Percentiles rank a stretch among this genome's conserved stretches.
Conservation (phyloP, 1,140 invertebrate species). For the Drosophila subobscura region DNA sequence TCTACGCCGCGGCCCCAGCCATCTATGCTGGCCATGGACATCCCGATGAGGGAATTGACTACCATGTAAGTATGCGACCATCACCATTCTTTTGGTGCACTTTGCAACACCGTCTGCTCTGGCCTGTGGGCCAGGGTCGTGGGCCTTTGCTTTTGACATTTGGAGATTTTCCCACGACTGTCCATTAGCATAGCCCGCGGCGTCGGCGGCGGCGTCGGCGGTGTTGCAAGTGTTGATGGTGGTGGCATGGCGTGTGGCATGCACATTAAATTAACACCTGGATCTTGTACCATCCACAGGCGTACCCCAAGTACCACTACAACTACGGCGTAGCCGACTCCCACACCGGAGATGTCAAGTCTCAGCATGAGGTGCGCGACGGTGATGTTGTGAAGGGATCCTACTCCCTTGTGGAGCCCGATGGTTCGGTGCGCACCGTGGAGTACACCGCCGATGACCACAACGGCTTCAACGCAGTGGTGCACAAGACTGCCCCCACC, state of each 20-base stretch:
- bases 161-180: conserved; percentile 59
- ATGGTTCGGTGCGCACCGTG: conserved; percentile 86
- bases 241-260: conserved; percentile 55
- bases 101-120: background rate
- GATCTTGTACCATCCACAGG: conserved; percentile 54
- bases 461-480: conserved; percentile 85
- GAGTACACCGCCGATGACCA: conserved; percentile 89
- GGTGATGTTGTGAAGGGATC: conserved; percentile 86
- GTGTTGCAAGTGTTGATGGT: conserved; percentile 9
- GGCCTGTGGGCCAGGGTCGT: conserved; percentile 42
- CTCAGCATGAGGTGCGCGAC: conserved; percentile 86
- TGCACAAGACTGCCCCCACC: conserved; percentile 83
- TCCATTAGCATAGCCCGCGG: conserved; percentile 47
- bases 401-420: conserved; percentile 86
- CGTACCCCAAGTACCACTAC: conserved; percentile 85
- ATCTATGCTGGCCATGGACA: conserved; percentile 68
- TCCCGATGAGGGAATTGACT: conserved; percentile 77
- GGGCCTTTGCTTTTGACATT: conserved; percentile 54
- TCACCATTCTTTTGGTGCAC: background rate
- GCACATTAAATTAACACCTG: conserved; percentile 55
- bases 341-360: conserved; percentile 87
- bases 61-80: conserved; percentile 67
- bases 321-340: conserved; percentile 85
- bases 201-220: background rate
- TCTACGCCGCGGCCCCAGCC: conserved; percentile 66